Base-by-base conservation (phyloP, 2,113 vertebrate genomes). In the Bubo blakistoni region DNA sequence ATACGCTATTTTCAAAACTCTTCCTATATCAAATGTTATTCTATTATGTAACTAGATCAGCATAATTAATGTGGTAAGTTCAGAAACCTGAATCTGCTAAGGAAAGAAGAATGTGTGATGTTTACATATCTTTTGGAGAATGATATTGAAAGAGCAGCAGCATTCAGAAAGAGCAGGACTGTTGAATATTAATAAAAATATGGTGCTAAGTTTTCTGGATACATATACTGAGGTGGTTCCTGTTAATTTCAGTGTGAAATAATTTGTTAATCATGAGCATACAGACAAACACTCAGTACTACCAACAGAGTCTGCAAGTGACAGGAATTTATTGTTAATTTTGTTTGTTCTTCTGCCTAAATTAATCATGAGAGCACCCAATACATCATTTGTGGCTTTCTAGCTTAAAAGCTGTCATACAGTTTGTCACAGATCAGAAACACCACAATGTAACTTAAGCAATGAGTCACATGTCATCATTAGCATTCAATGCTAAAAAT, bases 151-250 rank as follows among this genome's bases (percentile, higher is more conserved):
- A 71, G 8, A 81, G 13, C 15, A 84, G 13, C 15, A 84, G 22
- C n/a, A 69, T 80, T 61, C 67, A 89, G 40, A 63, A 87, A 52
- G 27, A 66, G 42, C 5, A 70, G 71, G 21, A 78, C 42, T 90
- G 38, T 66, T 96, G 65, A 90, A 93, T 94, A 96, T 90, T 78
- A 94, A 96, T 81, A 83, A 66, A 95, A 94, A 94, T 66, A 84
- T 63, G 59, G 51, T 77, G n/a, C 8, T 83, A 4, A 19, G n/a
- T 81, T 96, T 92, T 94, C 79, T 71, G 55, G 16, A 61, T 76
- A 21, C 10, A 62, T 16, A 65, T 19, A 95, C 2, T 9, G 38
- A 90, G 40, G 42, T 71, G 59, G 16, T 47, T 74, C 76, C 61
- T 69, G 34, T 46, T 88, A 83, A 78, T 74, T 95, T 88, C 52